These are phyloP conservation scores for Cephus spinipes DNA, from an alignment of 2,888 invertebrate species.

Conservation along the genomic window DNA sequence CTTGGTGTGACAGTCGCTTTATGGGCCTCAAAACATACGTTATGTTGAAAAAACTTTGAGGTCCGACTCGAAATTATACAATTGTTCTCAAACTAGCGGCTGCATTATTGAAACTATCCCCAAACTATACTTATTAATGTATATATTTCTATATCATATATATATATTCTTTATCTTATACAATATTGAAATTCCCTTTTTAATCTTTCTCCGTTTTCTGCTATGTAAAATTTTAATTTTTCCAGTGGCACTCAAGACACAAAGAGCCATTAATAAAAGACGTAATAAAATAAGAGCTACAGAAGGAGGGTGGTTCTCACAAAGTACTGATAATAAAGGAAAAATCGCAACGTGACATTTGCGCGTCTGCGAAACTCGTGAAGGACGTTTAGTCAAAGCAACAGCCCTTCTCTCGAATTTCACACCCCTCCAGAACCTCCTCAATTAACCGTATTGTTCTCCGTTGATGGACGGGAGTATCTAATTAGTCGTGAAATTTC, in stretches of 20 bases:
- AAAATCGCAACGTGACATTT: background rate
- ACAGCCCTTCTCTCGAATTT: background rate
- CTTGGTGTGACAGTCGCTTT: no score
- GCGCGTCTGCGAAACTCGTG: background rate
- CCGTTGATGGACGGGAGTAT: conserved; percentile 4
- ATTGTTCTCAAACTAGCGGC: no score
- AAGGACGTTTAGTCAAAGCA: background rate
- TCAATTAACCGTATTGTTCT: conserved; percentile 18
- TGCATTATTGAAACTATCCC: no score
- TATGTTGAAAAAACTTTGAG: no score
- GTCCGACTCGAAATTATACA: no score
- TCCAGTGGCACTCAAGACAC: background rate
- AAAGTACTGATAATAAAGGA: background rate
- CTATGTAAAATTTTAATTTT: background rate
- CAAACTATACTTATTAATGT: no score
- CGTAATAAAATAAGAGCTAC: background rate
- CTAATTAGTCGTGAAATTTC: conserved; percentile 14
- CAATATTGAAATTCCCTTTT: background rate
- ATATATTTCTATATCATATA: no score
- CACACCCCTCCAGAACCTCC: background rate
- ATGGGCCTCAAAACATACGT: no score
- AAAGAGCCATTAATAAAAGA: background rate
- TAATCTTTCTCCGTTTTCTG: background rate
- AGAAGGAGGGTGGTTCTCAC: background rate
- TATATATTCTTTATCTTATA: background rate